phyloP scores from a whole-genome alignment of 2,888 invertebrate genomes.

The Eupithecia insigniata region DNA sequence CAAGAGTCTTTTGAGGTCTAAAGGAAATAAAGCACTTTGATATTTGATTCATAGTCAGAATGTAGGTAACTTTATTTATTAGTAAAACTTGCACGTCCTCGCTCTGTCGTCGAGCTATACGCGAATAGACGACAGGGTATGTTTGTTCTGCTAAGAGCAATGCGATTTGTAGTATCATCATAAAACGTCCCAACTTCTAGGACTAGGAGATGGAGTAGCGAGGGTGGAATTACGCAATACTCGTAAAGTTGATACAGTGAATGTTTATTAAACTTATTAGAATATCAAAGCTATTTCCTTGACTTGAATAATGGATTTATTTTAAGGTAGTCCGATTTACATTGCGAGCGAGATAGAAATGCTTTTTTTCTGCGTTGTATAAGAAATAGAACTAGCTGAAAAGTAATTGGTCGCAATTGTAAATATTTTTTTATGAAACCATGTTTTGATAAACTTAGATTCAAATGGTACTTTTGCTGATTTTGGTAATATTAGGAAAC shows the following conservation, averaged over 20 bases:
- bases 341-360: background rate
- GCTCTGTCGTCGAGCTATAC: conserved; percentile 53
- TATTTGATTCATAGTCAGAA: conserved; percentile 29
- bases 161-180: conserved; percentile 44
- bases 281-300: background rate
- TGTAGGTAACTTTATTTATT: conserved; percentile 33
- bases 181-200: conserved; percentile 19
- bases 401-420: background rate
- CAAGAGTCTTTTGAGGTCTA: no score
- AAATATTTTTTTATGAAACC: background rate
- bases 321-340: background rate
- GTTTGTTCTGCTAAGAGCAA: conserved; percentile 65
- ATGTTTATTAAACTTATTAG: conserved; percentile 6
- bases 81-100: conserved; percentile 43
- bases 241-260: conserved; percentile 10
- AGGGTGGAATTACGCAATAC: conserved; percentile 8
- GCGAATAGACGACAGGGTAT: conserved; percentile 55
- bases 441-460: background rate
- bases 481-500: no score
- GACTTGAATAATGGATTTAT: background rate
- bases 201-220: background rate
- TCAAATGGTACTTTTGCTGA: background rate
- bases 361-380: background rate
- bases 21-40: no score
- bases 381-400: background rate